Percentiles rank a stretch among this genome's conserved stretches.
Conservation (phyloP, 2,888 invertebrate species). For the Parascotia fuliginaria region DNA sequence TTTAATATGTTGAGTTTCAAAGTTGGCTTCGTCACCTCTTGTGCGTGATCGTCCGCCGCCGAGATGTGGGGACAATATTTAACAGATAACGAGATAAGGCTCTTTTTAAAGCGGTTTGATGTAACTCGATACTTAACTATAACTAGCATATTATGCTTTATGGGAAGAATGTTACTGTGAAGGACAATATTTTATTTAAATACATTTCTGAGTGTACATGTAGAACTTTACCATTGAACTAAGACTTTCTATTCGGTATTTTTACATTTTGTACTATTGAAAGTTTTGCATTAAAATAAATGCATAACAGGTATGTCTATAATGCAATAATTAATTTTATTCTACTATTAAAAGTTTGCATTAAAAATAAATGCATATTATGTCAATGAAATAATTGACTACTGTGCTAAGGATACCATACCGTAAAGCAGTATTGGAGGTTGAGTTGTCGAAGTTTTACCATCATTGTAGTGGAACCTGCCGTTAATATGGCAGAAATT, state of each 20-base stretch:
- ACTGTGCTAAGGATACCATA: no score
- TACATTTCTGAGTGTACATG: conserved; percentile 9
- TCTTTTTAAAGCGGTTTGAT: conserved; percentile 73
- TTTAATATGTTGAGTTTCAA: conserved; percentile 72
- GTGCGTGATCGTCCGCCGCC: conserved; percentile 58
- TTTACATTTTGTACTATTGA: conserved; percentile 1
- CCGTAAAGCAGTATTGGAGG: no score
- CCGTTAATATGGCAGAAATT: no score
- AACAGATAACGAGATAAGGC: conserved; percentile 77
- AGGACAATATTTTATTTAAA: conserved; percentile 40
- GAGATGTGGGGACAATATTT: conserved; percentile 78
- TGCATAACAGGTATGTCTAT: neutral
- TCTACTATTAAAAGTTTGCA: no score
- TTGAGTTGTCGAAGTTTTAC: no score
- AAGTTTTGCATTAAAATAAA: no score
- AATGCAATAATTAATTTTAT: no score
- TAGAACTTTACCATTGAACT: neutral
- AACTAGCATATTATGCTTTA: conserved; percentile 73
- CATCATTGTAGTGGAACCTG: no score
- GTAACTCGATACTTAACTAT: conserved; percentile 74
- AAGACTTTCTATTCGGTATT: no score
- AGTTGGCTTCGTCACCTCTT: conserved; percentile 76
- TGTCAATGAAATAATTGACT: no score
- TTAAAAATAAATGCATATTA: no score
- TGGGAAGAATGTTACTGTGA: conserved; percentile 49